Evolutionary conservation across 2,113 vertebrate species (phyloP), one percentile per base, ranked within the genome.

Genomic region (Phrynosoma blainvillii): DNA sequence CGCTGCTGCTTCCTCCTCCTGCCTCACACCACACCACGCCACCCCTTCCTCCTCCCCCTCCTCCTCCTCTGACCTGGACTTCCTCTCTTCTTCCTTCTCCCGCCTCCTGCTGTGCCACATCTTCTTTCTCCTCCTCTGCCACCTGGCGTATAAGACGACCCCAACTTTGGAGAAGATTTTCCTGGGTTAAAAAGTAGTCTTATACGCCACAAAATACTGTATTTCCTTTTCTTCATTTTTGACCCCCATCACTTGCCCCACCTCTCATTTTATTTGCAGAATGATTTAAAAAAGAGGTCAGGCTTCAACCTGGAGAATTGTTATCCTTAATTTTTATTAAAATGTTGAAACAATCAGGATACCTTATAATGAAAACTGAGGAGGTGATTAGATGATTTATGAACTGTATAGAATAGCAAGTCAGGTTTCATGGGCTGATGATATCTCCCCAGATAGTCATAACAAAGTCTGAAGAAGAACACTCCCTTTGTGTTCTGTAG

Each of bases 321-420:
- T 70, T 90, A 77, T 62, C 4, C 56, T 92, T 93, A 90, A 78
- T 3, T 36, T 90, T 91, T 92, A 93, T 94, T 86, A 91, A 93
- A 94, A 95, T 47, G 68, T 82, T 74, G 87, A 93, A 86, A 82
- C 79, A 92, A 87, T 95, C 89, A 91, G 76, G 76, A 93, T 27
- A n/a, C 70, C 87, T 91, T 88, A 86, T 93, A 80, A 86, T 89
- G 87, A 94, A 95, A 95, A 94, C 86, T 36, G 16, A 90, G 76
- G 54, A 79, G 59, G 65, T 85, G 84, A 95, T 88, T 93, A 92
- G 94, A 94, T 94, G 88, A 95, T 95, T 92, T 91, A 93, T 93
- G 78, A 89, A 93, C 47, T 65, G 30, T 74, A 89, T 89, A 87
- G 84, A 91, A 83, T 89, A 87, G 87, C 66, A 89, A 82, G 70